Evolutionary conservation across 2,113 vertebrate genomes (phyloP), one percentile per base, ranked within the genome.

Genomic region (Apteryx mantelli): DNA sequence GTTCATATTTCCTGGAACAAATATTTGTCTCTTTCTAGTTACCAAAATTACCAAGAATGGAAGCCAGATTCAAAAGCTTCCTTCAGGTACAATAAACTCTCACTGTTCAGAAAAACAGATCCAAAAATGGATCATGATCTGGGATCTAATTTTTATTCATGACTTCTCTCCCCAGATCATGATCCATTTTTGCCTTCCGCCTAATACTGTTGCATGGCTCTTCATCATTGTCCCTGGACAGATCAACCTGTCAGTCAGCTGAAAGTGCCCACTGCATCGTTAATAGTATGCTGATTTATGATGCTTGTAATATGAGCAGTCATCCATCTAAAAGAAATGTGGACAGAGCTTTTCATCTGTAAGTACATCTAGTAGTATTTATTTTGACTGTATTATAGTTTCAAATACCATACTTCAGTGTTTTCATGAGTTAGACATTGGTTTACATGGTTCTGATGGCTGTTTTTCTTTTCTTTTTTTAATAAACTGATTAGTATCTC

Each of bases 261-360:
- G 74, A 63, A 94, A 92, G 53, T 58, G 63, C 40, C 81, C 40
- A 46, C 17, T 86, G 50, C 70, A 85, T 64, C 64, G 66, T 36
- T 76, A 92, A 92, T 87, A 82, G 4, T 36, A 50, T 52, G 44
- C 3, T 87, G 75, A 97, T 95, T 85, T 95, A 91, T 91, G 53
- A 58, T 65, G 40, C 36, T 89, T 79, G 34, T 84, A 90, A 90
- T 74, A 42, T 56, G 20, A 79, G n/a, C 34, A 68, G 52, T 93
- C 42, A 64, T 53, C n/a, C 48, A 90, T 95, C 73, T 80, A 58
- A 87, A 92, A 79, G 44, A 91, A 89, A 79, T 21, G n/a, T 53
- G 56, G 61, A 11, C n/a, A 93, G 32, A 89, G 11, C 2, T 93
- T 76, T 96, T 73, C 1, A 65, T 76, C 80, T 82, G 30, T 70